Base-by-base conservation (phyloP, 2,888 invertebrate species). In the Acronicta alni region DNA sequence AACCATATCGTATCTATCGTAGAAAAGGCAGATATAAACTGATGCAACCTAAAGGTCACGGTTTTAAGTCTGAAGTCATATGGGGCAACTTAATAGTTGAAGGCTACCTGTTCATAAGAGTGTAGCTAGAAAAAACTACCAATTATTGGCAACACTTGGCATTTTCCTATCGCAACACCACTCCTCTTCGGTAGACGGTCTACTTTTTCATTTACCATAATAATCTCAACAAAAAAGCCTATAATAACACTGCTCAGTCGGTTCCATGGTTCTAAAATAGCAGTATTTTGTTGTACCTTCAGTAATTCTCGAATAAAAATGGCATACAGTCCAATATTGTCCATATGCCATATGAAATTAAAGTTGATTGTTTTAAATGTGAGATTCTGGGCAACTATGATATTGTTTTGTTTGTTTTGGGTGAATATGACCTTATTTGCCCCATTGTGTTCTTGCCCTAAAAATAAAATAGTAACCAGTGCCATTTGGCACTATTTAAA, bases 381-480 rank as follows among this genome's bases (percentile, higher is more conserved):
- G 59, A 54, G 60, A 55, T 67, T 54, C 44, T 30, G 38, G 55
- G 61, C 55, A 60, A 68, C 68, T 67, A 60, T 41, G 45, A 38
- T 37, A 46, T 72, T 43, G 35, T 42, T 59, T 49, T 45, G 49
- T 52, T 55, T 72, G 52, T 59, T 51, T 26, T 35, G 73, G 68
- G 68, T 10, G 68, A 72, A 30, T 37, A 20, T 52, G 68, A 72
- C 73, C 68, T 67, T 52, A 68, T 46, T 46, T 49, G 43, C 39
- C 53, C 18, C 17, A 3, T n/a, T 44, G 6, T 23, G 16, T 51
- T 66, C 66, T 72, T 72, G 68, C 68, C 72, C 41, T 0, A n/a
- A 5, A 32, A 32, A n/a, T 14, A 14, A 6, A 2, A n/a, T 3
- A 32, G 3, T 4, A 6, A n/a, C 3, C 5, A n/a, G 14, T 10